A percentile compares a stretch with the other conserved stretches of the same genome.
phyloP scores from a whole-genome alignment of 2,113 vertebrate species.

The Sander vitreus region DNA sequence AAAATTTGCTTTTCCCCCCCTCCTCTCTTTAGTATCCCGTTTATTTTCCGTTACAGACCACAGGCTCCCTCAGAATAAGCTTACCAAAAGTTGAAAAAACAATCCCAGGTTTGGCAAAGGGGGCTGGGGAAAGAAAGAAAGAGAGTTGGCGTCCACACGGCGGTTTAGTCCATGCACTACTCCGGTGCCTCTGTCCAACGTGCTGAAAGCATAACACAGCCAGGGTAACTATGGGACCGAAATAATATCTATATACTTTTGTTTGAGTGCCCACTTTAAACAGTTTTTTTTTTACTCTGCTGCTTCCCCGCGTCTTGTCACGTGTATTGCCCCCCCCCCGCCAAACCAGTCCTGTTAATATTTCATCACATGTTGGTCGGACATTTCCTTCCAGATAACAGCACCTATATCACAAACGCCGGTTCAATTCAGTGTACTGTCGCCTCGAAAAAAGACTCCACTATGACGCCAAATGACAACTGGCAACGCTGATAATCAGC shows the following conservation, averaged over 20 bases:
- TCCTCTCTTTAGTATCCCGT: constrained; percentile 59
- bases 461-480: constrained; percentile 61
- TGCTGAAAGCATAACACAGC: constrained; percentile 90
- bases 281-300: constrained; percentile 76
- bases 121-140: constrained; percentile 80
- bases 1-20: not conserved
- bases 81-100: constrained; percentile 85
- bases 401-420: constrained; percentile 79
- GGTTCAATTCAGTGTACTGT: constrained; percentile 64
- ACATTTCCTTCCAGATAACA: constrained; percentile 84
- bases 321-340: constrained; percentile 83
- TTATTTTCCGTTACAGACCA: constrained; percentile 68
- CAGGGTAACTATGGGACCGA: constrained; percentile 79
- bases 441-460: constrained; percentile 48
- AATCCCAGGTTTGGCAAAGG: constrained; percentile 85
- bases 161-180: constrained; percentile 85
- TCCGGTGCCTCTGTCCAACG: constrained; percentile 93
- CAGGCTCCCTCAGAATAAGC: constrained; percentile 71
- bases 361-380: constrained; percentile 91
- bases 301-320: constrained; percentile 90
- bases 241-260: constrained; percentile 85
- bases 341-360: constrained; percentile 90
- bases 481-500: constrained; percentile 54
- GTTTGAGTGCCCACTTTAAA: constrained; percentile 88
- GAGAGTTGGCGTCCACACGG: constrained; percentile 84